Base-by-base conservation (phyloP, 2,797 vertebrate genomes). In the Percopsis omiscomaycus region DNA sequence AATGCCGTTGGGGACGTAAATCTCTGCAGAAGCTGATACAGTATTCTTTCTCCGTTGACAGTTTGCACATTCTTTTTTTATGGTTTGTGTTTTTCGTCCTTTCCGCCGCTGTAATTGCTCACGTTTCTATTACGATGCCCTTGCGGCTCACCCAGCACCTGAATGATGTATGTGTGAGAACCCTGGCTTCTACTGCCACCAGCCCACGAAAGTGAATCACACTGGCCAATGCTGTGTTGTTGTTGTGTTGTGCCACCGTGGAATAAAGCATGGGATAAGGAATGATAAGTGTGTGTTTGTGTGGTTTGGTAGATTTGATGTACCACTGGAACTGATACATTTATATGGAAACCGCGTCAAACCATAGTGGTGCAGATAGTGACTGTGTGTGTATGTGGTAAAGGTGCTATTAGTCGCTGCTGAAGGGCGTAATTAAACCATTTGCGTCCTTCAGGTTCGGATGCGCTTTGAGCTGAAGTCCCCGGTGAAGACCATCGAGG, bases 401-500 rank as follows among this genome's bases (percentile, higher is more conserved):
- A 3, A 37, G 27, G 50, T 28, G 16, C 9, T 52, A 52, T 4
- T 52, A 12, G 3, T 28, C 3, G 16, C 16, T 27, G 50, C 9
- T 29, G 28, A 54, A 14, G 52, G 52, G 4, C 12, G 1, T n/a
- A 15, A 59, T 16, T 30, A 3, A 37, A 16, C n/a, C 44, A 6
- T 13, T 14, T 29, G 0, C 47, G 2, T 67, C 32, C 13, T 66
- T 0, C 79, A 98, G 97, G 95, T 98, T 61, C 93, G 96, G 49
- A 89, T 92, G 87, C 88, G 94, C 68, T 94, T 93, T 29, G 96
- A 97, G 86, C 71, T 96, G 22, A 98, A 96, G 87, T 98, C 96
- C 4, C 96, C 97, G 0, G 97, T 98, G 30, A 99, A 99, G 88
- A 98, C 97, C 11, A 94, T 99, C 1, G 97, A 99, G 83, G 96